Evolutionary conservation across 2,797 vertebrate genomes (phyloP).

Genomic region (Spinus pinus): DNA sequence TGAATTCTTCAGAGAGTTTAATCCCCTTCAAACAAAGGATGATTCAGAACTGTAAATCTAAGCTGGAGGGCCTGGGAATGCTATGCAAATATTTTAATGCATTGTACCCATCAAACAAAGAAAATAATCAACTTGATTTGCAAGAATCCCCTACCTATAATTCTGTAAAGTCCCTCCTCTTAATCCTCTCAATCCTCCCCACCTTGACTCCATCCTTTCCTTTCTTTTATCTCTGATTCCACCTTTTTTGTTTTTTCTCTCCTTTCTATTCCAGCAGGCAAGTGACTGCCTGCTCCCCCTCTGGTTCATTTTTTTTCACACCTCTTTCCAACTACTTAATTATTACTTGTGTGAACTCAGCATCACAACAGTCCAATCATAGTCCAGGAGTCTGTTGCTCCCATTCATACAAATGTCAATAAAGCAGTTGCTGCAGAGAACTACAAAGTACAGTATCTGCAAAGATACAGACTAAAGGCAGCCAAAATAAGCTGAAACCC

Average conservation of each 20-base stretch:
- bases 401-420: background rate
- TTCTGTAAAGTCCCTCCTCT: background rate
- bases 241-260: background rate
- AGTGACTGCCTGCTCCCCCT: background rate
- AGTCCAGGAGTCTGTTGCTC: background rate
- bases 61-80: constrained; percentile 10
- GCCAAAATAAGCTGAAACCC: background rate
- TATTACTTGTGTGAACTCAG: background rate
- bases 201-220: background rate
- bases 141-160: background rate
- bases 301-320: background rate
- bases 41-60: constrained; percentile 4
- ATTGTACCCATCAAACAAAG: background rate
- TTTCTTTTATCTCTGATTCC: background rate
- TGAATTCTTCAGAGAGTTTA: constrained; percentile 10
- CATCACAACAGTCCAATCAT: background rate
- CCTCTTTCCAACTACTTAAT: background rate
- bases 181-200: background rate
- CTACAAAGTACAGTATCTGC: background rate
- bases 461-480: background rate
- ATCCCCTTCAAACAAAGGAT: background rate
- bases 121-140: background rate
- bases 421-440: background rate
- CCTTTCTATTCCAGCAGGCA: background rate
- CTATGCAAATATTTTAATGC: constrained; percentile 6